Base-by-base conservation (phyloP, 2,113 vertebrate species). In the Mellivora capensis region DNA sequence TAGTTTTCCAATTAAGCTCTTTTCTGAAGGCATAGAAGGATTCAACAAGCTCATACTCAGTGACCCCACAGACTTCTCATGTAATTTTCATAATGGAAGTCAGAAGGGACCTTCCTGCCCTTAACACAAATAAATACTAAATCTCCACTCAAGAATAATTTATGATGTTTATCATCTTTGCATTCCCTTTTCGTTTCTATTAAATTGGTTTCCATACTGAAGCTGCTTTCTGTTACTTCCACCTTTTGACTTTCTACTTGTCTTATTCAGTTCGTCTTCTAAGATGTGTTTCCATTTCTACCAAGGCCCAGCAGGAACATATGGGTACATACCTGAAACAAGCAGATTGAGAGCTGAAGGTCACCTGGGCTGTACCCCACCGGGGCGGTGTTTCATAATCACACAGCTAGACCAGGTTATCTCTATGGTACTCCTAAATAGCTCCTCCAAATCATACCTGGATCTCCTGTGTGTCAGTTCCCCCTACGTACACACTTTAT, bases 81-180 rank as follows among this genome's bases (percentile, higher is more conserved):
- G 31, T 47, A 97, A 93, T 95, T 44, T 1, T 82, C 62, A 62
- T 80, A 95, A 93, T 1, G 0, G 44, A 37, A 96, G 95, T 86
- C 42, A 61, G 49, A 97, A 96, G 85, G 96, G 97, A 87, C 25
- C 49, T 71, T 61, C 39, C 74, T 67, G 57, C 62, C 91, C 87
- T 94, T 86, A 93, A 93, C 11, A 88, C 4, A 12, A 97, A 93
- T 62, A 95, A 98, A 96, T 7, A 83, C 21, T 67, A 74, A 39
- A 82, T 80, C 82, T 97, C 94, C 92, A 91, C 29, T 88, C 94
- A 97, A 95, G 76, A 97, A 64, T 81, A 95, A 92, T 96, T 97
- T 97, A 96, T 87, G 94, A 61, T 93, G 86, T 85, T 97, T 87
- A 97, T 90, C 89, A 97, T 85, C 94, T 98, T 97, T 93, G 95